Conservation (phyloP, 2,888 invertebrate genomes). For the Sarcophaga rosellei region DNA sequence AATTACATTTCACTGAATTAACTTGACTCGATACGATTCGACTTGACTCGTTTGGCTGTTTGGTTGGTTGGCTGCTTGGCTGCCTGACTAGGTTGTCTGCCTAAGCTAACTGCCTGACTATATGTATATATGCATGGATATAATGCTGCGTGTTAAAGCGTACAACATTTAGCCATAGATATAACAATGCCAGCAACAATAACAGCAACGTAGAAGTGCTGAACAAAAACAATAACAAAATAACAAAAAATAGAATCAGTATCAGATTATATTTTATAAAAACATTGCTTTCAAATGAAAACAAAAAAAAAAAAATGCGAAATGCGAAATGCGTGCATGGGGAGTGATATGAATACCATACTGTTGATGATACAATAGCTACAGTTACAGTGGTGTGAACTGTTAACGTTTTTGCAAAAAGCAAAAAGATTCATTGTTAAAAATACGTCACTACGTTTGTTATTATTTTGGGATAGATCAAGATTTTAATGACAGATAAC, state of each 20-base stretch:
- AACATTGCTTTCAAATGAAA: constrained; percentile 18
- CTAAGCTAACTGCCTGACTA: neutral
- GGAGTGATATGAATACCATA: constrained; percentile 40
- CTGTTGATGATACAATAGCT: neutral
- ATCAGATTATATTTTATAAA: constrained; percentile 63
- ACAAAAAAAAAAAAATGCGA: neutral
- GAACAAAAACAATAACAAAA: constrained; percentile 28
- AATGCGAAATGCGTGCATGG: constrained; percentile 61
- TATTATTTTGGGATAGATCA: too few species aligned
- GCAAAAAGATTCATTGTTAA: too few species aligned
- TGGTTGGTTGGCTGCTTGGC: neutral
- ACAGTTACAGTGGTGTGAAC: constrained; percentile 29
- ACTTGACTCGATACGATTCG: constrained; percentile 4
- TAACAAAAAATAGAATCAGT: constrained; percentile 38
- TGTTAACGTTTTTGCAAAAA: too few species aligned
- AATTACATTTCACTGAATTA: constrained; percentile 44
- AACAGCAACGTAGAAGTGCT: constrained; percentile 1
- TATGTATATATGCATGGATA: neutral
- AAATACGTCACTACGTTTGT: too few species aligned
- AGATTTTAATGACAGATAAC: too few species aligned
- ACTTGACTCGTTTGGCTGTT: constrained; percentile 9
- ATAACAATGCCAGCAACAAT: constrained; percentile 10
- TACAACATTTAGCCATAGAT: constrained; percentile 63
- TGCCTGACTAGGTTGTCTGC: neutral
- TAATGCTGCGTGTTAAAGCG: constrained; percentile 68